Evolutionary conservation across 2,888 invertebrate species (phyloP).

Genomic region (Drosophila trichaetosa): DNA sequence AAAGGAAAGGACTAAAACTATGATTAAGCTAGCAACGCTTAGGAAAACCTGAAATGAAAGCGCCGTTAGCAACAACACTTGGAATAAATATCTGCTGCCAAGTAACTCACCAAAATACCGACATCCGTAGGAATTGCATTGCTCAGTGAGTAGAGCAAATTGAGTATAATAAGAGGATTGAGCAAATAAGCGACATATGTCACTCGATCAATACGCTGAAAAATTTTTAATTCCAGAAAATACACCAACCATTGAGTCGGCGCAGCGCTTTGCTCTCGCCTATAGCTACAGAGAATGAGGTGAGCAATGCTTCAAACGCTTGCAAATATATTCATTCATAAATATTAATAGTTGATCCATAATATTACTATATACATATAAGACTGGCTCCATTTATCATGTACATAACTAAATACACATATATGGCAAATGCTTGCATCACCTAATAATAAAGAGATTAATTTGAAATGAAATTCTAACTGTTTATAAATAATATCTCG

Average conservation of each 20-base stretch:
- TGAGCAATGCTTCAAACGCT: constrained; percentile 6
- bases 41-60: constrained; percentile 34
- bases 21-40: constrained; percentile 4
- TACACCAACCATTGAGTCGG: constrained; percentile 29
- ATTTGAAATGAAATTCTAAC: too few species aligned
- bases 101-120: constrained; percentile 30
- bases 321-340: too few species aligned
- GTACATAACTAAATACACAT: too few species aligned
- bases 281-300: constrained; percentile 26
- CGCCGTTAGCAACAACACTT: not conserved
- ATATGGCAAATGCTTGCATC: too few species aligned
- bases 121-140: constrained; percentile 29
- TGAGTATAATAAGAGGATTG: constrained; percentile 47
- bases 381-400: too few species aligned
- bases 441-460: too few species aligned
- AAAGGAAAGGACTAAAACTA: constrained; percentile 23
- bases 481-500: too few species aligned
- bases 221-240: constrained; percentile 19
- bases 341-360: too few species aligned
- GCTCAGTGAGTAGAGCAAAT: constrained; percentile 30
- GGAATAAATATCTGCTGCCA: not conserved
- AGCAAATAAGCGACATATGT: constrained; percentile 51
- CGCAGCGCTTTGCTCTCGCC: not conserved
- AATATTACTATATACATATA: too few species aligned
- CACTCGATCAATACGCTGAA: constrained; percentile 47